A percentile compares a stretch with the other conserved stretches of the same genome.
Evolutionary conservation across 1,140 invertebrate genomes (phyloP).

Genomic region (Lasioglossum albipes): DNA sequence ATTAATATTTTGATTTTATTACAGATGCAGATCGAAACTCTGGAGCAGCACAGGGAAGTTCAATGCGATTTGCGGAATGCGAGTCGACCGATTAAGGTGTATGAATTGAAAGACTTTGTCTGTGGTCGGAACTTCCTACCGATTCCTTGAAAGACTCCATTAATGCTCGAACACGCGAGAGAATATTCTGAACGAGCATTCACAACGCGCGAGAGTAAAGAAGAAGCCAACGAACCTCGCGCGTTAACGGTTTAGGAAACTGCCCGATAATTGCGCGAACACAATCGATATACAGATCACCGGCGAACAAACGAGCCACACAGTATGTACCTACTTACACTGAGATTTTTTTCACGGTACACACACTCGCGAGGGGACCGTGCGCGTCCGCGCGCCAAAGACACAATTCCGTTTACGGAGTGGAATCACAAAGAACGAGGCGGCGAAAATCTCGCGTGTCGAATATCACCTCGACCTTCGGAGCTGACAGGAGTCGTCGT

Average conservation of each 20-base stretch:
- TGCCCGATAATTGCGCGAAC: slow-evolving; percentile 1
- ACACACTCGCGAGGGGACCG: too few species aligned
- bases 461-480: slow-evolving; percentile 36
- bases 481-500: slow-evolving; percentile 18
- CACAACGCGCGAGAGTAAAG: not conserved
- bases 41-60: too few species aligned
- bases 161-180: not conserved
- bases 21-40: too few species aligned
- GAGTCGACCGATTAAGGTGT: too few species aligned
- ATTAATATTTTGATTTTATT: too few species aligned
- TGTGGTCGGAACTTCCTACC: too few species aligned
- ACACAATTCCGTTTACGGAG: slow-evolving; percentile 2
- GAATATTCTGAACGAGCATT: not conserved
- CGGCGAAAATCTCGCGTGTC: slow-evolving; percentile 8
- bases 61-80: too few species aligned
- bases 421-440: slow-evolving; percentile 2
- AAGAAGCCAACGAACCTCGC: slow-evolving; percentile 21
- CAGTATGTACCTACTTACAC: not conserved
- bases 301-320: not conserved
- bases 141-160: slow-evolving; percentile 3
- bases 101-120: not conserved
- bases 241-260: slow-evolving; percentile 9
- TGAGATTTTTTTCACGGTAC: too few species aligned
- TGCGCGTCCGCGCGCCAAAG: too few species aligned
- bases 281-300: not conserved